Evolutionary conservation across 1,140 invertebrate species (phyloP).

Genomic region (Trigoniulus corallinus): DNA sequence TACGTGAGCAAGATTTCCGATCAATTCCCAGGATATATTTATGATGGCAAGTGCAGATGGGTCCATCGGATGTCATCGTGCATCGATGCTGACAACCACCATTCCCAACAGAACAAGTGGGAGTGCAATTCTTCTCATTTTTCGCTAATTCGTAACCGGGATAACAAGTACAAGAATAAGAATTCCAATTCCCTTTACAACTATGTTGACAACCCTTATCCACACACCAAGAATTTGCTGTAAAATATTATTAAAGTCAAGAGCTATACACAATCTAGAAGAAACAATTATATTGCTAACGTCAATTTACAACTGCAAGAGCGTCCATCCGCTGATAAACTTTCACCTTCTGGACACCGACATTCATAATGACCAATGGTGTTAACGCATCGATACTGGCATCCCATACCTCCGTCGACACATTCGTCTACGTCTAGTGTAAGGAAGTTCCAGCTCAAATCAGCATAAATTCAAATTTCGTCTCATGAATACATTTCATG

Average conservation of each 20-base stretch:
- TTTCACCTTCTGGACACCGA: conserved; percentile 54
- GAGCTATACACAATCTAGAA: conserved; percentile 15
- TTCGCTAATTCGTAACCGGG: conserved; percentile 15
- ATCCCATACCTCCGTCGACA: conserved; percentile 31
- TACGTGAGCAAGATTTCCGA: conserved; percentile 11
- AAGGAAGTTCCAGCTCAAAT: conserved; percentile 11
- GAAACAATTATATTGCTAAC: conserved; percentile 4
- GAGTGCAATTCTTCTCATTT: conserved; percentile 20
- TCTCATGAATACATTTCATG: background rate
- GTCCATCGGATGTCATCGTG: conserved; percentile 13
- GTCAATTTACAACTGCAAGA: conserved; percentile 41
- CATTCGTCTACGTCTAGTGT: conserved; percentile 53
- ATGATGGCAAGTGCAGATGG: conserved; percentile 11
- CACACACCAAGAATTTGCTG: conserved; percentile 4
- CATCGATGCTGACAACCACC: conserved; percentile 15
- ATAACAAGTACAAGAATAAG: conserved; percentile 19
- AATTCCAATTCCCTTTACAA: conserved; percentile 23
- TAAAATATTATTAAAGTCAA: conserved; percentile 11
- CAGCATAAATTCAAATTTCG: background rate
- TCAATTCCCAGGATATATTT: conserved; percentile 11
- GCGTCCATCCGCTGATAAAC: conserved; percentile 30
- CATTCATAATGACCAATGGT: conserved; percentile 65
- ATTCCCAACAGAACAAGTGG: conserved; percentile 30
- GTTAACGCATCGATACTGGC: conserved; percentile 52
- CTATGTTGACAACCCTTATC: conserved; percentile 21